phyloP scores from a whole-genome alignment of 1,140 invertebrate species.

The Lysiphlebus fabarum region DNA sequence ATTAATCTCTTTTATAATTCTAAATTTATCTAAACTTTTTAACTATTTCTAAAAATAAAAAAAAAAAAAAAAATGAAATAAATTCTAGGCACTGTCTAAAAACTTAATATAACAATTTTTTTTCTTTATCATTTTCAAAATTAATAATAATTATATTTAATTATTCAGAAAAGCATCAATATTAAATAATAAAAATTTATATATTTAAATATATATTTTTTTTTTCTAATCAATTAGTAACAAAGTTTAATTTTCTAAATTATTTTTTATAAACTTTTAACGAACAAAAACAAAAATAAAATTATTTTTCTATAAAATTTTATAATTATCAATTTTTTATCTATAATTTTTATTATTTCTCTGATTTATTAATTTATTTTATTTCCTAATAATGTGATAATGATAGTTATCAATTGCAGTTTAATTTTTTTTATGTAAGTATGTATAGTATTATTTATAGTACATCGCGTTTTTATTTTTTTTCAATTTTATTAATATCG shows the following conservation, averaged over 20 bases:
- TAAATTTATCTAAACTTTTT: too few relatives aligned
- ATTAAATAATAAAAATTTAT: slow-evolving; percentile 5
- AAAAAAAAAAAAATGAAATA: not conserved
- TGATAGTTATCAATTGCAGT: slow-evolving; percentile 41
- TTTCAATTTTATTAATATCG: slow-evolving; percentile 31
- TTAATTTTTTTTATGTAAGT: slow-evolving; percentile 6
- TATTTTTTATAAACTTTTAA: too few relatives aligned
- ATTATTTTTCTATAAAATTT: too few relatives aligned
- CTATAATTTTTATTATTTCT: slow-evolving; percentile 24
- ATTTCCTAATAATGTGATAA: slow-evolving; percentile 42
- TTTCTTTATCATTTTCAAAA: not conserved
- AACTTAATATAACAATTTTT: not conserved
- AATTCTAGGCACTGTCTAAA: slow-evolving; percentile 16
- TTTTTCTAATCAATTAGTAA: too few relatives aligned
- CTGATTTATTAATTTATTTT: slow-evolving; percentile 26
- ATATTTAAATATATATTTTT: not conserved
- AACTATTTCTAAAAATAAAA: slow-evolving; percentile 5
- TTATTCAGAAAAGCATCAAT: not conserved
- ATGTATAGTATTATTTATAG: slow-evolving; percentile 44
- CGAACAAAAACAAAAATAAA: too few relatives aligned
- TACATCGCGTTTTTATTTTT: slow-evolving; percentile 36
- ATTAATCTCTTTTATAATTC: too few relatives aligned
- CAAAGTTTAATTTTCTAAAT: too few relatives aligned
- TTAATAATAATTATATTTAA: slow-evolving; percentile 2
- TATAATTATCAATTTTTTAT: slow-evolving; percentile 27